These are phyloP conservation scores for Cnemophilus loriae DNA, from an alignment of 2,113 vertebrate species.

Conservation along the genomic window DNA sequence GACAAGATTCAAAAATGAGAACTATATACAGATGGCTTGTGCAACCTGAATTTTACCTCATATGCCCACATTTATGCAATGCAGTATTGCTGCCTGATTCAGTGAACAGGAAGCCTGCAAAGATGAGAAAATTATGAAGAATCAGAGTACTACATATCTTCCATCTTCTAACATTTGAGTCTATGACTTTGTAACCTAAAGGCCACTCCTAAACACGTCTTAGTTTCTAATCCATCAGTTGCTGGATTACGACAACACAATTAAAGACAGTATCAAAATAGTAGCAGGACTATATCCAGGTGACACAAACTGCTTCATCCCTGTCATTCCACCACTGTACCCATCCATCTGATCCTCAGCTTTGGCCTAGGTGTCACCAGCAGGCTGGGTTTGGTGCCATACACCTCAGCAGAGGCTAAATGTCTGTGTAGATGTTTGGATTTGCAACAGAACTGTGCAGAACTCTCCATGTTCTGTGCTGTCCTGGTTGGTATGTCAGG, in stretches of 20 bases:
- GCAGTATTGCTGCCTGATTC: background rate
- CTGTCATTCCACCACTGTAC: background rate
- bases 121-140: background rate
- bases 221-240: background rate
- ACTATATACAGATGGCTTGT: background rate
- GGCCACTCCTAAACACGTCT: background rate
- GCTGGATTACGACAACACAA: fast-evolving
- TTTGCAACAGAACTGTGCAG: background rate
- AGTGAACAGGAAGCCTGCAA: background rate
- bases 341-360: background rate
- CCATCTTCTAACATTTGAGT: background rate
- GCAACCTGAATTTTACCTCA: background rate
- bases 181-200: background rate
- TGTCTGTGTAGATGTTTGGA: background rate
- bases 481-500: background rate
- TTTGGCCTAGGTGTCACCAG: background rate
- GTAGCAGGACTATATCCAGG: background rate
- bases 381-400: background rate
- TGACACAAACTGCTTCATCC: background rate
- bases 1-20: background rate
- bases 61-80: background rate
- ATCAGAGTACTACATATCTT: background rate
- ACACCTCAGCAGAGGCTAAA: background rate
- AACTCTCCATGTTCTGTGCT: background rate
- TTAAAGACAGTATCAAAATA: background rate